phyloP scores from a whole-genome alignment of 2,113 vertebrate genomes.

The Pithys albifrons region DNA sequence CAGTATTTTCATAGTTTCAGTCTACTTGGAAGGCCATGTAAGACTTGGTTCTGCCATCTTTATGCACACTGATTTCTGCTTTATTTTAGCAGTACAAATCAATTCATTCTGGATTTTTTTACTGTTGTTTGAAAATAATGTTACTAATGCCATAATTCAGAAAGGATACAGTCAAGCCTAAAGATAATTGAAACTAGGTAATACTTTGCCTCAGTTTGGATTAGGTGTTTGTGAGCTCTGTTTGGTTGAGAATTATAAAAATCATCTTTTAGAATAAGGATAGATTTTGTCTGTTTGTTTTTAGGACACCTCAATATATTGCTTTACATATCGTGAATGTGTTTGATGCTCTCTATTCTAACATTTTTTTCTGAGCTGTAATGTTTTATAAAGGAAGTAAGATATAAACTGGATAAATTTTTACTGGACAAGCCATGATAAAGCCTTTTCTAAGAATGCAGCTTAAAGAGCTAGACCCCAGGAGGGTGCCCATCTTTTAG shows the following conservation, averaged over 20 bases:
- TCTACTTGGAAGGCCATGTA: not conserved
- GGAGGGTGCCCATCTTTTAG: not conserved
- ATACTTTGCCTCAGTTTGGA: not conserved
- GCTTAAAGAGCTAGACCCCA: not conserved
- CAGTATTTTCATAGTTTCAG: not conserved
- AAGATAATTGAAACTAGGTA: not conserved
- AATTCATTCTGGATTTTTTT: fast-evolving
- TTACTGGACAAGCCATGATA: not conserved
- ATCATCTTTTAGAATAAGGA: not conserved
- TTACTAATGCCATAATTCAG: not conserved
- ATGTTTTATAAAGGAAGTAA: not conserved
- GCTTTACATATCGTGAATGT: not conserved
- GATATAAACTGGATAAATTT: not conserved
- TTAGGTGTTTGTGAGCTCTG: not conserved
- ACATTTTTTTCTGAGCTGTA: not conserved
- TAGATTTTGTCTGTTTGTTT: not conserved
- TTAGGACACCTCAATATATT: not conserved
- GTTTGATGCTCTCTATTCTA: not conserved
- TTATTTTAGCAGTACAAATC: not conserved
- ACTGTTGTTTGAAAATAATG: not conserved
- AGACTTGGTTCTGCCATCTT: not conserved
- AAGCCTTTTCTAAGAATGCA: not conserved
- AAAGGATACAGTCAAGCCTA: not conserved
- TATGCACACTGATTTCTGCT: not conserved
- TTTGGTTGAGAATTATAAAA: not conserved